Conservation (phyloP, 2,797 vertebrate species). For the Sus cebifrons region DNA sequence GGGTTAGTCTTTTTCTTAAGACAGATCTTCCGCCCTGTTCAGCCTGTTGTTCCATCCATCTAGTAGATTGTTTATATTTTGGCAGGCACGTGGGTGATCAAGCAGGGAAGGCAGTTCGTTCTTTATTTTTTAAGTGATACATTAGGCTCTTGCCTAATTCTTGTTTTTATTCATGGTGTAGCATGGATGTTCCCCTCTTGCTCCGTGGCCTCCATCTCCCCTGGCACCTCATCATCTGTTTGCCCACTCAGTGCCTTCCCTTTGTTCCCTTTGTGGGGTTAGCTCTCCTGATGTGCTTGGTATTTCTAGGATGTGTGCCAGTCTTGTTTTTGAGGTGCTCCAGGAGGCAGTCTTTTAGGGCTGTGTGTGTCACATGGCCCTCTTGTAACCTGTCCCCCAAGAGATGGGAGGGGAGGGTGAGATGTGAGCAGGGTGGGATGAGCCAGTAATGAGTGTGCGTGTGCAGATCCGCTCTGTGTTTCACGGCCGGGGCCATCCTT, state of each 20-base stretch:
- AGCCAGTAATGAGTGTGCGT: not conserved
- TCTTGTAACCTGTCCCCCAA: not conserved
- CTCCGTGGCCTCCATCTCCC: not conserved
- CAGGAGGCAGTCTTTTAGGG: not conserved
- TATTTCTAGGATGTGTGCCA: not conserved
- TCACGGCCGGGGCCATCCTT: not conserved
- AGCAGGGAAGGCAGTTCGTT: not conserved
- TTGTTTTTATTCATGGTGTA: not conserved
- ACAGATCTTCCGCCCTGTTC: not conserved
- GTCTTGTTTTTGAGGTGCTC: not conserved
- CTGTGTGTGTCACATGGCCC: not conserved
- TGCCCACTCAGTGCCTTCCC: not conserved
- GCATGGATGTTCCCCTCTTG: accelerated
- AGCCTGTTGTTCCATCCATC: not conserved
- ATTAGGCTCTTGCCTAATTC: not conserved
- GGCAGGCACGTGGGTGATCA: not conserved
- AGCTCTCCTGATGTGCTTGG: not conserved
- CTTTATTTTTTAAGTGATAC: not conserved
- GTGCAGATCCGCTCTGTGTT: not conserved
- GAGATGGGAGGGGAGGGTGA: not conserved
- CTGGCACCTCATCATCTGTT: not conserved
- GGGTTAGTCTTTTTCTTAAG: not conserved
- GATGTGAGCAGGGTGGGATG: not conserved
- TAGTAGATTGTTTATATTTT: not conserved
- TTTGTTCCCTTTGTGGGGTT: too few species aligned